These are phyloP conservation scores for Callaeas wilsoni DNA, from an alignment of 2,113 vertebrate species.

Conservation along the genomic window DNA sequence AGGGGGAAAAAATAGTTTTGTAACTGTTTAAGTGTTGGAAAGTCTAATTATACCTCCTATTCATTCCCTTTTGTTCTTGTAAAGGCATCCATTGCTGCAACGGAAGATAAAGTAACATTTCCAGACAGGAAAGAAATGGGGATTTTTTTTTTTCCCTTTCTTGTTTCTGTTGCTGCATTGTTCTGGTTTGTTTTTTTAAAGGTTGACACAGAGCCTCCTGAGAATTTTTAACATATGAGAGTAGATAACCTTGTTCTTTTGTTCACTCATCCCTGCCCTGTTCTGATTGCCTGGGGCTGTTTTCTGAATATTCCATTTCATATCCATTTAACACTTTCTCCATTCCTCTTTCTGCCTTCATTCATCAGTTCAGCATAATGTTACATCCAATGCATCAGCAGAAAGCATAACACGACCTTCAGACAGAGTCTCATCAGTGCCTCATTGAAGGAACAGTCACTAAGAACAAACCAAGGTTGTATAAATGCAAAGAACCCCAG, in stretches of 20 bases:
- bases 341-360: conserved; percentile 44
- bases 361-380: conserved; percentile 46
- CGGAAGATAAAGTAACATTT: conserved; percentile 8
- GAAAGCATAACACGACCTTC: conserved; percentile 21
- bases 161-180: not conserved
- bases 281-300: conserved; percentile 35
- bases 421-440: not conserved
- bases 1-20: not conserved
- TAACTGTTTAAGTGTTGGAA: not conserved
- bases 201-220: conserved; percentile 26
- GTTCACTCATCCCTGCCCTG: conserved; percentile 45
- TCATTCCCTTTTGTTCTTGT: conserved; percentile 6
- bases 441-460: not conserved
- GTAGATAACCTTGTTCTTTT: conserved; percentile 63
- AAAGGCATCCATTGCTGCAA: not conserved
- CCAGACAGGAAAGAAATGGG: not conserved
- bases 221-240: conserved; percentile 45
- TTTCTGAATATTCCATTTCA: conserved; percentile 50
- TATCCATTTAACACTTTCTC: conserved; percentile 35
- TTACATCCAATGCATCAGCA: not conserved
- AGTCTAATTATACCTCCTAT: not conserved
- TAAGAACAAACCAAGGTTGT: not conserved
- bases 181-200: conserved; percentile 39
- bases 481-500: not conserved
- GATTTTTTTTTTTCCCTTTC: not conserved